Percentiles rank a stretch among this genome's conserved stretches.
phyloP scores from a whole-genome alignment of 2,797 vertebrate species.

The Choloepus didactylus region DNA sequence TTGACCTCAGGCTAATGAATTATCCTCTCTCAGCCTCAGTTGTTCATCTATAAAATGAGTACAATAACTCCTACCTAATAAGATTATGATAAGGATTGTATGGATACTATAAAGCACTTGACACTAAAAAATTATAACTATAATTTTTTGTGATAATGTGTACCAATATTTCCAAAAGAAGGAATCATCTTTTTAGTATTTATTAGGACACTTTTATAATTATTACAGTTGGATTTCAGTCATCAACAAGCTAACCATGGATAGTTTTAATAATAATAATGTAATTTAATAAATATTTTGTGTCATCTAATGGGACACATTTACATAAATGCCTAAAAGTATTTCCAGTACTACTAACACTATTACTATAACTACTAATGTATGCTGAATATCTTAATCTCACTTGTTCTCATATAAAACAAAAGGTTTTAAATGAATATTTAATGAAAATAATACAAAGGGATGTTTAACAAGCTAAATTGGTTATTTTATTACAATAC shows the following conservation, averaged over 20 bases:
- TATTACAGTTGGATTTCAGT: conserved; percentile 74
- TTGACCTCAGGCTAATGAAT: conserved; percentile 1
- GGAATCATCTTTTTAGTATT: conserved; percentile 57
- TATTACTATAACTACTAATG: conserved; percentile 54
- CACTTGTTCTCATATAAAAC: conserved; percentile 66
- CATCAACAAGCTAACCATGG: conserved; percentile 70
- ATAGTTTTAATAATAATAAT: conserved; percentile 57
- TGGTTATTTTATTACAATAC: conserved; percentile 72
- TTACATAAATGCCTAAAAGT: conserved; percentile 62
- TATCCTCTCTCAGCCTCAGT: conserved; percentile 11
- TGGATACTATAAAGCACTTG: neutral
- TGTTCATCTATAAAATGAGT: neutral
- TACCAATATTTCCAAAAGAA: conserved; percentile 55
- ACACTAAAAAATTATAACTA: neutral
- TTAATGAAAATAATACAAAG: conserved; percentile 78
- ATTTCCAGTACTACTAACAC: conserved; percentile 30
- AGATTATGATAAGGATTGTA: neutral
- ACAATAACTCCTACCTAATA: conserved; percentile 3
- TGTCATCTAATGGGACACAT: conserved; percentile 68
- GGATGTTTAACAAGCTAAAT: conserved; percentile 62
- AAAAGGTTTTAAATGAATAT: conserved; percentile 73
- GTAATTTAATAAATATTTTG: conserved; percentile 58
- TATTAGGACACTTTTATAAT: conserved; percentile 70
- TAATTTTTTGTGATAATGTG: conserved; percentile 4
- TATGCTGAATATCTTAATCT: conserved; percentile 64